phyloP scores from a whole-genome alignment of 2,797 vertebrate genomes.

The Antennarius maculatus region DNA sequence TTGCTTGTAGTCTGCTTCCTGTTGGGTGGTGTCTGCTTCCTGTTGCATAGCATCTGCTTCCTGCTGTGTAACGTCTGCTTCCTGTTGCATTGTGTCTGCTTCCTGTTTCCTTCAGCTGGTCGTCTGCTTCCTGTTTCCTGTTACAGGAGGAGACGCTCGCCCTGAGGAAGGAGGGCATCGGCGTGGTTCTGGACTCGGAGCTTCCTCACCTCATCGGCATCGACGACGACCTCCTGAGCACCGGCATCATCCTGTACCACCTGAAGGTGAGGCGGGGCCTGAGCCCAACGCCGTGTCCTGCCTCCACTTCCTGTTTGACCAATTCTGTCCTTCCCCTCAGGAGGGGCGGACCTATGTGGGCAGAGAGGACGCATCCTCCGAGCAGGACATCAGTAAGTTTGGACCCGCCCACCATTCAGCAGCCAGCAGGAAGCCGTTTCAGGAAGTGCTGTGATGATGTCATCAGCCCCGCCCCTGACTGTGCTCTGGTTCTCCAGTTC shows the following conservation, averaged over 20 bases:
- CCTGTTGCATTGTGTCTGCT: too few relatives aligned
- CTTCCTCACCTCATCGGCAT: conserved; percentile 97
- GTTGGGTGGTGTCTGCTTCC: too few relatives aligned
- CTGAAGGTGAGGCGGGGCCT: conserved; percentile 87
- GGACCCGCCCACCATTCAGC: not conserved
- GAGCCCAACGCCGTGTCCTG: not conserved
- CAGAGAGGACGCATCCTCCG: conserved; percentile 88
- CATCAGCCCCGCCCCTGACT: too few relatives aligned
- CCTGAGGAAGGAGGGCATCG: conserved; percentile 95
- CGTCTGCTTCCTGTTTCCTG: not conserved
- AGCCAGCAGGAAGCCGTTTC: not conserved
- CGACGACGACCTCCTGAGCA: conserved; percentile 97
- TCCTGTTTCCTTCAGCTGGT: not conserved
- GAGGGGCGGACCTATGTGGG: conserved; percentile 94
- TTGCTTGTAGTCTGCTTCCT: too few relatives aligned
- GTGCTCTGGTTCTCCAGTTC: conserved; percentile 77
- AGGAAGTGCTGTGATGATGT: too few relatives aligned
- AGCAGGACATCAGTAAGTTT: conserved; percentile 94
- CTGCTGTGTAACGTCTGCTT: too few relatives aligned
- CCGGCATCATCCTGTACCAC: conserved; percentile 97
- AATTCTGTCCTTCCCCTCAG: conserved; percentile 65
- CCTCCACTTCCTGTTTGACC: not conserved
- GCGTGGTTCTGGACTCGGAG: conserved; percentile 94
- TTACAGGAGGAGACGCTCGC: conserved; percentile 94
- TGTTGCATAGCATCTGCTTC: too few relatives aligned